Evolutionary conservation across 2,797 vertebrate species (phyloP).

Genomic region (Chaunax sp.): DNA sequence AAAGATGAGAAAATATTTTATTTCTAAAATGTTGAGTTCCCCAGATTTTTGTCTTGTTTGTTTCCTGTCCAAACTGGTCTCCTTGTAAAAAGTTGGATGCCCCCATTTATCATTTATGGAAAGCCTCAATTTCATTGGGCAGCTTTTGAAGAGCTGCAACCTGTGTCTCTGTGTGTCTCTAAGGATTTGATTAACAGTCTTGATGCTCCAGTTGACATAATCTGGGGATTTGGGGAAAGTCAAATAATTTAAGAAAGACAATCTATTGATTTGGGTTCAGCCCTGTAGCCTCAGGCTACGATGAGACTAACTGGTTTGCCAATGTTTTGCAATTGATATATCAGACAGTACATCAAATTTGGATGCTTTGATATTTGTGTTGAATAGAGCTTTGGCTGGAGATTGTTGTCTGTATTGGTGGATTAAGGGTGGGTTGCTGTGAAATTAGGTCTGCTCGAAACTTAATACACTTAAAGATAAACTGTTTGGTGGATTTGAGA

Average conservation of each 20-base stretch:
- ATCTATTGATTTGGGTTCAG: constrained; percentile 60
- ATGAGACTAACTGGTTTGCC: constrained; percentile 53
- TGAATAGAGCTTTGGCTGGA: neutral
- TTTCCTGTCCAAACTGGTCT: neutral
- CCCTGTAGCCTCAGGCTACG: constrained; percentile 53
- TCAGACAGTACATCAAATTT: constrained; percentile 15
- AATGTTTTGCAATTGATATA: constrained; percentile 40
- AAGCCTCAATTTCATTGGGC: too few relatives aligned
- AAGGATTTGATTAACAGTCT: constrained; percentile 19
- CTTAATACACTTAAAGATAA: constrained; percentile 1
- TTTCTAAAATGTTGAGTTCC: too few relatives aligned
- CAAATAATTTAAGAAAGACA: constrained; percentile 29
- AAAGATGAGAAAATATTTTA: too few relatives aligned
- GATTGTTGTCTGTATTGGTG: neutral
- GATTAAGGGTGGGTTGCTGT: constrained; percentile 18
- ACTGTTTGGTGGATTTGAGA: neutral
- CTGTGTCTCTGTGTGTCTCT: too few relatives aligned
- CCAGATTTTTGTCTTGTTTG: neutral
- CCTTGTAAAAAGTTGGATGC: neutral
- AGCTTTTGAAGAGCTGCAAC: too few relatives aligned
- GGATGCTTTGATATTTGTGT: constrained; percentile 14
- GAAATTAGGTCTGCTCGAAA: constrained; percentile 7
- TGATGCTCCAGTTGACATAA: constrained; percentile 39
- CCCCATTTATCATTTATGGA: neutral
- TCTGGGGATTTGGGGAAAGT: constrained; percentile 42